A percentile compares a stretch with the other conserved stretches of the same genome.
Conservation (phyloP, 1,140 invertebrate species). For the Aporrectodea caliginosa region DNA sequence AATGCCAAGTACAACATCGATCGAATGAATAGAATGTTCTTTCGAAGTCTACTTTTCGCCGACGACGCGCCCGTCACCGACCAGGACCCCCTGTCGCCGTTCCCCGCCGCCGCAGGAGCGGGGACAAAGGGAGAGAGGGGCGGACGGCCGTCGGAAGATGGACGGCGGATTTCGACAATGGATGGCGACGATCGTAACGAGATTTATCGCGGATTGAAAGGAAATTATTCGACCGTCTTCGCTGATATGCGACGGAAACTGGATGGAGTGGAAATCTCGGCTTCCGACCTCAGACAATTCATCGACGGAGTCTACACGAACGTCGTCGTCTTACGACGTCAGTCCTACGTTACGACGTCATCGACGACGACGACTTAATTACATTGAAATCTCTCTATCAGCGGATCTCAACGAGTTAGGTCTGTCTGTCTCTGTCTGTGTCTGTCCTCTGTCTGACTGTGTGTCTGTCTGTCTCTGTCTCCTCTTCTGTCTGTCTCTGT, state of each 20-base stretch:
- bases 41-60: slow-evolving; percentile 40
- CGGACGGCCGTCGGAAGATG: not conserved
- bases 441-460: not conserved
- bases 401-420: too few relatives aligned
- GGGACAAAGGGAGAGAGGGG: not conserved
- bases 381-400: too few relatives aligned
- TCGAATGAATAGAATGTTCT: slow-evolving; percentile 45
- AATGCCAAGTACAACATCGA: slow-evolving; percentile 51
- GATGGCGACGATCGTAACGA: not conserved
- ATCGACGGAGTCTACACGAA: too few relatives aligned
- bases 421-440: too few relatives aligned
- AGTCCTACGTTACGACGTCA: too few relatives aligned
- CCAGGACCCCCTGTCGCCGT: not conserved
- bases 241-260: not conserved
- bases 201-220: not conserved
- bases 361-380: too few relatives aligned
- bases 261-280: not conserved
- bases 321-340: too few relatives aligned
- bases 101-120: not conserved
- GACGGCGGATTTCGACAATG: not conserved
- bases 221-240: not conserved
- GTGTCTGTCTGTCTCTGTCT: not conserved
- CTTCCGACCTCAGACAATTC: not conserved
- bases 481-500: not conserved
- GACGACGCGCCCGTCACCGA: not conserved